These are phyloP conservation scores for Entomobrya multifasciata DNA, from an alignment of 2,888 invertebrate species.

Conservation along the genomic window DNA sequence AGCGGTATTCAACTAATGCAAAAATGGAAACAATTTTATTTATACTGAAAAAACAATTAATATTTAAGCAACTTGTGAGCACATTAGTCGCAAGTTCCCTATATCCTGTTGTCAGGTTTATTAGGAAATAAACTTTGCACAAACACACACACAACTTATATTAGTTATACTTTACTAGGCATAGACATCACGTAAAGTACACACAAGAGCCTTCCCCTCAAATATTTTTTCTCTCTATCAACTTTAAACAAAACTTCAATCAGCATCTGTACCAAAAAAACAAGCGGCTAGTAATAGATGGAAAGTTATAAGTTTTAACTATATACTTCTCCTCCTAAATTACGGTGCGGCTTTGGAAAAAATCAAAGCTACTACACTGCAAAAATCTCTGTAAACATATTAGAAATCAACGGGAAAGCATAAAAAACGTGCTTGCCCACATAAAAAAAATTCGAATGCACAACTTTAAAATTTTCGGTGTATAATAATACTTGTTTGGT, in stretches of 20 bases:
- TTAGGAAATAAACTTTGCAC: conserved; percentile 42
- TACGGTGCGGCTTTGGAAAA: conserved; percentile 55
- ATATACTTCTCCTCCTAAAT: conserved; percentile 45
- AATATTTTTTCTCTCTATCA: neutral
- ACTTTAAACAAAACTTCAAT: conserved; percentile 24
- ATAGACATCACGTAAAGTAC: conserved; percentile 23
- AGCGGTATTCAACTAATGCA: too few species aligned
- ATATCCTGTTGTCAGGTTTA: too few species aligned
- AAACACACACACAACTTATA: neutral
- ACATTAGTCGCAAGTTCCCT: too few species aligned
- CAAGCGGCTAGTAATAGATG: neutral
- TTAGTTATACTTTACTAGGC: conserved; percentile 32
- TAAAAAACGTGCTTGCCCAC: conserved; percentile 17
- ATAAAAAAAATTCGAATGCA: neutral
- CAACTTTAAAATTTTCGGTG: too few species aligned
- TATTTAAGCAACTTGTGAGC: too few species aligned
- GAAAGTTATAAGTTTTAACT: neutral
- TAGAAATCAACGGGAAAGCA: conserved; percentile 26
- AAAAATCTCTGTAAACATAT: conserved; percentile 36
- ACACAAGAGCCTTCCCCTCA: conserved; percentile 22
- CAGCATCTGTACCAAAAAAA: neutral
- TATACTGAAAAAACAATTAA: too few species aligned
- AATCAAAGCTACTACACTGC: conserved; percentile 42
- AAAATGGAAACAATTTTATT: too few species aligned
- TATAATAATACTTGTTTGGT: too few species aligned